phyloP scores from a whole-genome alignment of 2,797 vertebrate genomes.

The Pterois miles region DNA sequence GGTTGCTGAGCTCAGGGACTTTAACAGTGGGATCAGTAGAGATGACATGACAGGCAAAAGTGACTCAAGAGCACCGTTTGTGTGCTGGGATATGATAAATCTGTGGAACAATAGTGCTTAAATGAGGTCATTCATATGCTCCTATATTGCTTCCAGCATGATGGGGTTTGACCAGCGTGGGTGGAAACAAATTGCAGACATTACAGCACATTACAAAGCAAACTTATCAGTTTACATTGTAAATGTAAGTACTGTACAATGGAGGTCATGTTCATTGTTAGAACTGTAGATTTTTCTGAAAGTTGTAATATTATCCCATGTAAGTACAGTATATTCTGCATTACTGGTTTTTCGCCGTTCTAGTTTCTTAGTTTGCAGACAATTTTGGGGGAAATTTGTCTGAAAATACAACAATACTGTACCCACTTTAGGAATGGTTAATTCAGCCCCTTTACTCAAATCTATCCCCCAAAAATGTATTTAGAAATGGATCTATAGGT shows the following conservation, averaged over 20 bases:
- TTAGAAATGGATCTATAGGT: too few species aligned
- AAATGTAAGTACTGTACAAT: background rate
- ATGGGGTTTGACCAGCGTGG: conserved; percentile 30
- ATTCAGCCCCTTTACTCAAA: too few species aligned
- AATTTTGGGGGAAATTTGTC: background rate
- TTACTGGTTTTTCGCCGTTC: background rate
- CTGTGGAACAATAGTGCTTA: conserved; percentile 39
- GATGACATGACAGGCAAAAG: conserved; percentile 53
- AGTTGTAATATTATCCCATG: background rate
- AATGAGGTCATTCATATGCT: conserved; percentile 48
- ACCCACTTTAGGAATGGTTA: too few species aligned
- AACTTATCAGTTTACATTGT: conserved; percentile 28
- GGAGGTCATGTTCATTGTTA: background rate
- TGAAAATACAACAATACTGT: too few species aligned
- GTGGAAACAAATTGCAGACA: conserved; percentile 45
- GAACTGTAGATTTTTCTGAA: background rate
- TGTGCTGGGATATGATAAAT: conserved; percentile 38
- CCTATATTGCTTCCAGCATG: conserved; percentile 30
- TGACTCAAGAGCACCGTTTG: conserved; percentile 56
- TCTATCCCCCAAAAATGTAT: too few species aligned
- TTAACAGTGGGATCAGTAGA: conserved; percentile 18
- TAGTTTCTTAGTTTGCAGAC: background rate
- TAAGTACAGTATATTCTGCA: background rate
- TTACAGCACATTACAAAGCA: conserved; percentile 38
- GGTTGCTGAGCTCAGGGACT: conserved; percentile 33